These are phyloP conservation scores for Epinephelus moara DNA, from an alignment of 2,113 vertebrate genomes.

Conservation along the genomic window DNA sequence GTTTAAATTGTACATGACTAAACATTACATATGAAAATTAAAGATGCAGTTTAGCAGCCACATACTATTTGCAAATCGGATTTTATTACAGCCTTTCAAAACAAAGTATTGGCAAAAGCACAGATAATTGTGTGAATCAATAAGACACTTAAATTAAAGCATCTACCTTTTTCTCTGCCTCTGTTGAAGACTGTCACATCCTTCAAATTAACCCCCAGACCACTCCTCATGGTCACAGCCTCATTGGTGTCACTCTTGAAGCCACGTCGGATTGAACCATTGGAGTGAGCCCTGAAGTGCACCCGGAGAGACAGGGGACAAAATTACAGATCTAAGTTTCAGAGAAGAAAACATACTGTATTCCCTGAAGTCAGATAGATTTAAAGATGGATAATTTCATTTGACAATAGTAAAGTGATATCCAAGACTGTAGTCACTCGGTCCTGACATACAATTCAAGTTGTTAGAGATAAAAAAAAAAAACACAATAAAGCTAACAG, in stretches of 20 bases:
- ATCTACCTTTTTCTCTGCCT: slow-evolving; percentile 96
- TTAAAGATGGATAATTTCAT: not conserved
- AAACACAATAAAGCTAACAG: not conserved
- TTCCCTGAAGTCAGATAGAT: not conserved
- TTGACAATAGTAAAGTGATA: slow-evolving; percentile 12
- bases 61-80: not conserved
- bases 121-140: slow-evolving; percentile 41
- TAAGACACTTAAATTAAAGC: slow-evolving; percentile 74
- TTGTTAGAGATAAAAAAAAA: slow-evolving; percentile 3
- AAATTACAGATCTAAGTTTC: not conserved
- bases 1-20: not conserved
- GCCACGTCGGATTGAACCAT: slow-evolving; percentile 96
- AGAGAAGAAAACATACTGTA: not conserved
- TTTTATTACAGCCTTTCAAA: not conserved
- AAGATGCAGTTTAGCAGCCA: not conserved
- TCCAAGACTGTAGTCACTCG: not conserved
- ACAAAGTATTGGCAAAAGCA: not conserved
- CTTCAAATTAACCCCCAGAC: slow-evolving; percentile 97
- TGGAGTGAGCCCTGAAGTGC: slow-evolving; percentile 92
- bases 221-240: slow-evolving; percentile 92
- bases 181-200: slow-evolving; percentile 96
- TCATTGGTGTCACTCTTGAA: slow-evolving; percentile 94
- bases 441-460: slow-evolving; percentile 12
- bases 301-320: not conserved
- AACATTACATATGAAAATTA: slow-evolving; percentile 1